Conservation (phyloP, 1,140 invertebrate species). For the Chironomus tepperi region DNA sequence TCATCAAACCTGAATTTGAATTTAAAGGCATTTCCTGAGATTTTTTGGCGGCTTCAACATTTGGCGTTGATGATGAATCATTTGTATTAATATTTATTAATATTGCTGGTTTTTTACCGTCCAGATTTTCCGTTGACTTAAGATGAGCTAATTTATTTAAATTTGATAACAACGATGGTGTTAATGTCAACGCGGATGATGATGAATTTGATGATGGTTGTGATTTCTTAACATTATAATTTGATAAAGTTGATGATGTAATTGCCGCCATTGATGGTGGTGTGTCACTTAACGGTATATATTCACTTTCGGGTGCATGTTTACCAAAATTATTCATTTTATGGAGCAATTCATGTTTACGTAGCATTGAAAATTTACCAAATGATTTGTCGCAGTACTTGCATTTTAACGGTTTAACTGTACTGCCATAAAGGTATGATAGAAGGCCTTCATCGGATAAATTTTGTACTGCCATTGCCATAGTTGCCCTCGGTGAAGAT, state of each 20-base stretch:
- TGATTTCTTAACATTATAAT: background rate
- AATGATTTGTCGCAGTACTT: background rate
- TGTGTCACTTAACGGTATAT: background rate
- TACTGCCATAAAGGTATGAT: background rate
- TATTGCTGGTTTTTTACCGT: background rate
- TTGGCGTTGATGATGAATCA: background rate
- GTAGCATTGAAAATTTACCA: background rate
- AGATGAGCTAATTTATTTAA: constrained; percentile 12
- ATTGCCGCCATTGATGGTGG: background rate
- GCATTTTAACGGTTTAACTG: background rate
- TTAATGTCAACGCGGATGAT: constrained; percentile 16
- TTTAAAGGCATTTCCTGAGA: background rate
- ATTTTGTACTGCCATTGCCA: background rate
- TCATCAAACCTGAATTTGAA: constrained; percentile 5
- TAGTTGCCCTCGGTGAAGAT: background rate
- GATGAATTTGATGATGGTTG: background rate
- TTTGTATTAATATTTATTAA: background rate
- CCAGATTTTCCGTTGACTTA: background rate
- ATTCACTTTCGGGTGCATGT: background rate
- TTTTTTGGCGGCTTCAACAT: constrained; percentile 2
- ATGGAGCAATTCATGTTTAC: background rate
- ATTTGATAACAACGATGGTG: constrained; percentile 15
- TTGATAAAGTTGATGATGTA: background rate
- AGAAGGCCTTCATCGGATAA: constrained; percentile 6
- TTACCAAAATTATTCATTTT: background rate